phyloP scores from a whole-genome alignment of 2,113 vertebrate species.

The Oophaga pumilio region DNA sequence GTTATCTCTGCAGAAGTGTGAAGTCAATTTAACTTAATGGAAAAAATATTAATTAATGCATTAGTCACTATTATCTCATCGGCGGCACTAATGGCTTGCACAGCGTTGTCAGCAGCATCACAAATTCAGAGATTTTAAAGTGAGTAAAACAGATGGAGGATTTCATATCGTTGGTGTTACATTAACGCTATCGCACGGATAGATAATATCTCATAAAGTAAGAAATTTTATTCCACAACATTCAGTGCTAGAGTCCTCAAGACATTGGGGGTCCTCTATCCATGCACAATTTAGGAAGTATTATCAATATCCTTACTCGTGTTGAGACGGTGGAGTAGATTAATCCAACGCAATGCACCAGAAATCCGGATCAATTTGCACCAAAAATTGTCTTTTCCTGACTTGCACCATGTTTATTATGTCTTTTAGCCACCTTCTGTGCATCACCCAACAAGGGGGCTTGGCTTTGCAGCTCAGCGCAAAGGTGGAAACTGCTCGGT shows the following conservation, averaged over 20 bases:
- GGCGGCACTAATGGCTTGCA: not conserved
- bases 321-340: not conserved
- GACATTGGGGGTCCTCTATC: not conserved
- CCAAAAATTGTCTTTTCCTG: too few relatives aligned
- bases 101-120: not conserved
- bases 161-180: not conserved
- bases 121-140: not conserved
- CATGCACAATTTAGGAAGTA: not conserved
- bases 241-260: not conserved
- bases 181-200: not conserved
- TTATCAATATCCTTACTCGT: not conserved
- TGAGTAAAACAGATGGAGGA: not conserved
- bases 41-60: slow-evolving; percentile 8
- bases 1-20: not conserved
- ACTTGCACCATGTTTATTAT: too few relatives aligned
- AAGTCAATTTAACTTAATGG: slow-evolving; percentile 19
- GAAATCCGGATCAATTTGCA: too few relatives aligned
- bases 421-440: too few relatives aligned
- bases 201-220: not conserved
- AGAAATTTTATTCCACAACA: not conserved
- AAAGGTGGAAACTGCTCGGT: too few relatives aligned
- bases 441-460: too few relatives aligned
- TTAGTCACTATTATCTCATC: not conserved
- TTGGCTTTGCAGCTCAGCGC: too few relatives aligned
- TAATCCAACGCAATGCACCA: too few relatives aligned